Evolutionary conservation across 2,888 invertebrate species (phyloP).

Genomic region (Hedya salicella): DNA sequence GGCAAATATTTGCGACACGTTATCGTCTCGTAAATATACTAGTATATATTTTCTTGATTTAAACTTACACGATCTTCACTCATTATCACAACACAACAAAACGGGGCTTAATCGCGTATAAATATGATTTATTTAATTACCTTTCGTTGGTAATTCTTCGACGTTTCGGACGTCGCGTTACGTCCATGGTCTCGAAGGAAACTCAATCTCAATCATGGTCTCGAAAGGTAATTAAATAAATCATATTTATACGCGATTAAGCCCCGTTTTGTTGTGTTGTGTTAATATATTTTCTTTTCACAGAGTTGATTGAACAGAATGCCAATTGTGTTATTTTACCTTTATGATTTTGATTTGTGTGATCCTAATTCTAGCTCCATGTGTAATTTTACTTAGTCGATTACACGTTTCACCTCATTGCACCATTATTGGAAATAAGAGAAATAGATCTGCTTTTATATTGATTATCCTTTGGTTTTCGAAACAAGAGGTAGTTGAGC

Average conservation of each 20-base stretch:
- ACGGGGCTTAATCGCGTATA: too few species aligned
- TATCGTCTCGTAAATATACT: conserved; percentile 38
- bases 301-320: conserved; percentile 10
- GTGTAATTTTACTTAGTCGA: not conserved
- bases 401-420: not conserved
- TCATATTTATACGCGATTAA: too few species aligned
- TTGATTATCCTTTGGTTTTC: conserved; percentile 13
- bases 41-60: too few species aligned
- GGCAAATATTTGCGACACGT: conserved; percentile 47
- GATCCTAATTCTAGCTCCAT: not conserved
- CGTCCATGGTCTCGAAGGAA: too few species aligned
- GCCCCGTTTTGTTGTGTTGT: too few species aligned
- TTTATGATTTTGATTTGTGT: conserved; percentile 1
- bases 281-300: not conserved
- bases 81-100: too few species aligned
- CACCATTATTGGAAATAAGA: not conserved
- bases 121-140: too few species aligned
- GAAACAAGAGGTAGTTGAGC: conserved; percentile 41
- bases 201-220: too few species aligned
- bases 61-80: too few species aligned
- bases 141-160: too few species aligned
- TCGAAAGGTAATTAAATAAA: too few species aligned
- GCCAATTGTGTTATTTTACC: conserved; percentile 3
- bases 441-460: not conserved
- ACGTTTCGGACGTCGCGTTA: too few species aligned